Conservation (phyloP, 2,888 invertebrate species). For the Agrotis puta region DNA sequence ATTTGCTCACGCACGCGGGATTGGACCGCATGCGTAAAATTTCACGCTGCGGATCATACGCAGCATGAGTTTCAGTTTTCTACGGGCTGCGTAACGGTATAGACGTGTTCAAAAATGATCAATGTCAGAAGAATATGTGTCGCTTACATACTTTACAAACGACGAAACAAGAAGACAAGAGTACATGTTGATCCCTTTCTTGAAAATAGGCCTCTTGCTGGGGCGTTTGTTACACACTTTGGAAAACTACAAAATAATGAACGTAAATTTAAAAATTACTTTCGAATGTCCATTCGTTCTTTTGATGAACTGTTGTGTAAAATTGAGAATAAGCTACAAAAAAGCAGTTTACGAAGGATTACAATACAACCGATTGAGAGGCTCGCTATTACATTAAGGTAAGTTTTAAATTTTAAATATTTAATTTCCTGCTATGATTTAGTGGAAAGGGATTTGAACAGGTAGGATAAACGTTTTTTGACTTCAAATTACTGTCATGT, state of each 20-base stretch:
- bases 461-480: background rate
- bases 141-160: conserved; percentile 1
- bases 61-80: background rate
- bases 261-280: conserved; percentile 3
- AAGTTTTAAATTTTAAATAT: conserved; percentile 5
- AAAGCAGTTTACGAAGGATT: conserved; percentile 5
- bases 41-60: background rate
- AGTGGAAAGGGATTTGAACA: background rate
- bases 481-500: no score
- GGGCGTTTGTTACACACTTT: conserved; percentile 3
- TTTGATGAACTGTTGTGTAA: conserved; percentile 4
- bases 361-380: conserved; percentile 4
- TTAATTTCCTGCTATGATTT: conserved; percentile 4
- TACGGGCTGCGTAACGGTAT: background rate
- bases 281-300: conserved; percentile 4
- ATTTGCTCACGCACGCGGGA: background rate
- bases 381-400: conserved; percentile 4
- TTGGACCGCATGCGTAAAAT: background rate
- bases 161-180: conserved; percentile 3
- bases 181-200: background rate
- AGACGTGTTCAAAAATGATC: no score
- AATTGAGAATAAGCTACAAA: conserved; percentile 5
- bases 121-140: conserved; percentile 1
- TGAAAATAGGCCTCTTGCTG: conserved; percentile 1
- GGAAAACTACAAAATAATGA: background rate